Base-by-base conservation (phyloP, 2,797 vertebrate species). In the Pristis pectinata region DNA sequence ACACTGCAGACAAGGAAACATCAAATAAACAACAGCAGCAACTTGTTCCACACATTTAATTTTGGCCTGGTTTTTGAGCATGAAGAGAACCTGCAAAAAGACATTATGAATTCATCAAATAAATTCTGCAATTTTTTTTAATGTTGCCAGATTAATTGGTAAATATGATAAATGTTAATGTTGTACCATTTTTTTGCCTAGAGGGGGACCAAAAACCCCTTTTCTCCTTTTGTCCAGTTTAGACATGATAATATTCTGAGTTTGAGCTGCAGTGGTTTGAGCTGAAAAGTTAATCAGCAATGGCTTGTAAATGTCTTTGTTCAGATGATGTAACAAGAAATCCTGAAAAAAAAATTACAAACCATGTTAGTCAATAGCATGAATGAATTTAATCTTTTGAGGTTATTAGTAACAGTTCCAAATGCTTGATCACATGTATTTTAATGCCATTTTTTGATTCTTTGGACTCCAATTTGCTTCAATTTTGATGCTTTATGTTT, bases 231-330 rank as follows among this genome's bases (percentile, higher is more conserved):
- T 99, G 95, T 99, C 98, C 95, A 99, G 95, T 95, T 98, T 99
- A 49, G 98, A 98, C 97, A 98, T 98, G 94, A 99, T 98, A 95
- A 99, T 98, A 96, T 98, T 98, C 96, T 99, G 98, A 82, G 98
- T 98, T 96, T 99, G 98, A 94, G 98, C 97, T n/a, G 98, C 98
- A 79, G 98, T 98, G n/a, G 98, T 99, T 97, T 99, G 98, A 91
- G 98, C 98, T 89, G 98, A 99, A 95, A 99, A 99, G 97, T 98
- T 99, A 96, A 99, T 97, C 87, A 99, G 96, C 95, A 98, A 96
- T 56, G 98, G 98, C 96, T 96, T 98, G 97, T 98, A 99, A 95
- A 97, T 95, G 22, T 98, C 97, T 96, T 98, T 99, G 95, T 97
- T 95, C 96, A 99, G 97, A 37, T 95, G 97, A 95, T 98, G 98